Base-by-base conservation (phyloP, 2,797 vertebrate species). In the Pseudomugil tenellus region DNA sequence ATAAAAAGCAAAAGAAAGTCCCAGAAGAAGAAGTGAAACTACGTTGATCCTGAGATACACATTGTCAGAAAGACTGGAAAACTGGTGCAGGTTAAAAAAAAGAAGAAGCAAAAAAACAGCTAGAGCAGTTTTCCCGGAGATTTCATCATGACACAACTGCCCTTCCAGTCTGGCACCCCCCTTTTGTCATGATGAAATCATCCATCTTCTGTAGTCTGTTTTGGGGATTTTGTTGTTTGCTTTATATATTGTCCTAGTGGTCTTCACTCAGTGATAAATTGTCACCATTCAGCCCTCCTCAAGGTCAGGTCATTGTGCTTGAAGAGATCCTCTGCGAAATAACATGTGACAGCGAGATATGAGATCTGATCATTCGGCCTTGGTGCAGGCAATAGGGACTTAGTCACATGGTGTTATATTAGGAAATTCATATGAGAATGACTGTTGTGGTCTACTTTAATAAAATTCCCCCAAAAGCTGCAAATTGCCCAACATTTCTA, bases 301-400 rank as follows among this genome's bases (percentile, higher is more conserved):
- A 60, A 63, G 71, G 70, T 25, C 7, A 0, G 41, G 71, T 70
- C 32, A 54, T 41, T 54, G 43, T 56, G 46, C 29, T 58, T 37
- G 66, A 67, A 64, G 35, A 78, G 39, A 26, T 57, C 23, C 52
- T 63, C 34, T 0, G 12, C 55, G 62, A 76, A 67, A 74, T 65
- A 68, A 59, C 28, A 32, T 60, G 23, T 74, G 71, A 72, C 80
- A 74, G 66, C 53, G 57, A 68, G 51, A 51, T 79, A 73, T 63
- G 53, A 28, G 67, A 72, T 65, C 64, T 39, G 64, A 76, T 39
- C 57, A 57, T 17, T 68, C 84, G 72, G 75, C 67, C 67, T 74
- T 69, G 46, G 28, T 39, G 31, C 56, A 76, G 67, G 54, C 63
- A 72, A 37, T 29, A 70, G 39, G 61, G 63, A 77, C 46, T 37